A percentile compares a stretch with the other conserved stretches of the same genome.
Evolutionary conservation across 2,113 vertebrate species (phyloP).

Genomic region (Colius striatus): DNA sequence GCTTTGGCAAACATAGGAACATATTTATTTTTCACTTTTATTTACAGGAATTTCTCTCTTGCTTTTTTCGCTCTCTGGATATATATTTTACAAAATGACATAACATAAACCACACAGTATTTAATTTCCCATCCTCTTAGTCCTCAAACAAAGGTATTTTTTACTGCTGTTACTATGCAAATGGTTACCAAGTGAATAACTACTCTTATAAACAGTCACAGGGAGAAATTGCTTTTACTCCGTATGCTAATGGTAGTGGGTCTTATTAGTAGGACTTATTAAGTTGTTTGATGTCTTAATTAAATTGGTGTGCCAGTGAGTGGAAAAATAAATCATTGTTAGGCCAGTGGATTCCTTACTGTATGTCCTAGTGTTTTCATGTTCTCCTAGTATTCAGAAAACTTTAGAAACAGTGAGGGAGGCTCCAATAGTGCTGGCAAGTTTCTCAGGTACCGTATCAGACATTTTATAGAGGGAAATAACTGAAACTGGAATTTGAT

Average conservation of each 20-base stretch:
- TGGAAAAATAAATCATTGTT: slow-evolving; percentile 38
- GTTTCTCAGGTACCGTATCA: neutral
- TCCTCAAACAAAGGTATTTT: neutral
- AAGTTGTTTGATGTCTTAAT: slow-evolving; percentile 57
- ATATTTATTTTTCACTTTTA: neutral
- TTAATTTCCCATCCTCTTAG: neutral
- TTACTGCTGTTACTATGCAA: slow-evolving; percentile 28
- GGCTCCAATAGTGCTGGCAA: neutral
- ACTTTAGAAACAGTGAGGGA: neutral
- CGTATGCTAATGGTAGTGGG: slow-evolving; percentile 19
- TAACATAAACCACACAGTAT: neutral
- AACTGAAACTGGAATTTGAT: neutral
- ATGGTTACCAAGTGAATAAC: slow-evolving; percentile 33
- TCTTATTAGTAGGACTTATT: slow-evolving; percentile 52
- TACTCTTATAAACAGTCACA: slow-evolving; percentile 17
- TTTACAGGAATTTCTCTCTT: neutral
- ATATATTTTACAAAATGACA: neutral
- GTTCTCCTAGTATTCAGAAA: neutral
- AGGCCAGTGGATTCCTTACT: neutral
- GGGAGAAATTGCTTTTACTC: slow-evolving; percentile 44
- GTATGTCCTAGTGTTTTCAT: neutral
- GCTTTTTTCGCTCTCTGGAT: neutral
- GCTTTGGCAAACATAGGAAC: neutral
- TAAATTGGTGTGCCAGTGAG: slow-evolving; percentile 23
- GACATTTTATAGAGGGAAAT: neutral